A percentile compares a stretch with the other conserved stretches of the same genome.
Evolutionary conservation across 2,888 invertebrate species (phyloP).

Genomic region (Branchellion lobata): DNA sequence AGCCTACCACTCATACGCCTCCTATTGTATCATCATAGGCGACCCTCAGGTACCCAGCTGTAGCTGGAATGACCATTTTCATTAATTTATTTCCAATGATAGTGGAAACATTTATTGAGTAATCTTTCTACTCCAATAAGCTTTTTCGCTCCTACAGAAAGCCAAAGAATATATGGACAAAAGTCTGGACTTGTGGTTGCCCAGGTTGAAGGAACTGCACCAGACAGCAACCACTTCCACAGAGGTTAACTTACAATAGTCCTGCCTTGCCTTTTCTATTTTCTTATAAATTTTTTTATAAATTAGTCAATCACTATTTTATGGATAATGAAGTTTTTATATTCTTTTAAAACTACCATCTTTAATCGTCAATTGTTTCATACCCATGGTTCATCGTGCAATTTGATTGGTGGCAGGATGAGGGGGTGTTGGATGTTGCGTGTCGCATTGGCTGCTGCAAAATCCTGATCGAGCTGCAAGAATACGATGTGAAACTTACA

Average conservation of each 20-base stretch:
- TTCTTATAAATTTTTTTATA: too few relatives aligned
- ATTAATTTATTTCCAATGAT: not conserved
- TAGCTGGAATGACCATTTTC: not conserved
- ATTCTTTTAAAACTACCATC: too few relatives aligned
- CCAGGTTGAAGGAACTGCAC: conserved; percentile 51
- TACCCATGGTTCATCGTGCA: too few relatives aligned
- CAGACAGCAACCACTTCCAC: conserved; percentile 52
- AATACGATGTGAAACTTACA: conserved; percentile 61
- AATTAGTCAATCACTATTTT: too few relatives aligned
- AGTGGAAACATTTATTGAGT: too few relatives aligned
- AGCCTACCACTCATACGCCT: conserved; percentile 61
- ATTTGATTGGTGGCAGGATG: too few relatives aligned
- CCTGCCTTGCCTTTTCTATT: too few relatives aligned
- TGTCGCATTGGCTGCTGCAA: conserved; percentile 59
- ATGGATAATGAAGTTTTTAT: too few relatives aligned
- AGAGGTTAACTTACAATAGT: conserved; percentile 51
- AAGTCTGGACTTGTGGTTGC: conserved; percentile 63
- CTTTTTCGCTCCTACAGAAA: too few relatives aligned
- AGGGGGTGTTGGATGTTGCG: not conserved
- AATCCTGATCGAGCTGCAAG: conserved; percentile 62
- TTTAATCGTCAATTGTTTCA: too few relatives aligned
- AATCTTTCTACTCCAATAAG: too few relatives aligned
- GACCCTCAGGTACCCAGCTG: conserved; percentile 56
- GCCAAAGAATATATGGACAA: conserved; percentile 60
- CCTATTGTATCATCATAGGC: conserved; percentile 59